Evolutionary conservation across 92 coral and sea anemone species (phyloP).

Genomic region (Phenganax subtilis): DNA sequence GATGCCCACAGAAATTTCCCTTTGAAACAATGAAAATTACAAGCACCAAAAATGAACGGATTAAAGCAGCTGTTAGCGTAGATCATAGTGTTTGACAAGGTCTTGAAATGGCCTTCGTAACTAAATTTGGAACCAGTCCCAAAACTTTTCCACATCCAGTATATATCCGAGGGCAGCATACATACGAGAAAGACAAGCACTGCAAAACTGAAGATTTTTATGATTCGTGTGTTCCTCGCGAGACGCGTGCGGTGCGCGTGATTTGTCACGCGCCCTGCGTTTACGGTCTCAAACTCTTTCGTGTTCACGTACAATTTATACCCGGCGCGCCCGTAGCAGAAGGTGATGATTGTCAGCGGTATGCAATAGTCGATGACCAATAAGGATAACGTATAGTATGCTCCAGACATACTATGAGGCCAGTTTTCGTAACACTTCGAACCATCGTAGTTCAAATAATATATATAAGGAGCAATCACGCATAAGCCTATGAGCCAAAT

Average conservation of each 20-base stretch:
- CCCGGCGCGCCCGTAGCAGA: constrained; percentile 62
- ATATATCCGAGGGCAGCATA: constrained; percentile 79
- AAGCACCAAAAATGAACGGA: constrained; percentile 91
- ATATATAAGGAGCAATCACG: constrained; percentile 70
- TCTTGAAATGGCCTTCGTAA: constrained; percentile 53
- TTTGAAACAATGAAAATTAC: constrained; percentile 53
- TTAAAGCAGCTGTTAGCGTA: constrained; percentile 82
- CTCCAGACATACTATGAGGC: constrained; percentile 49
- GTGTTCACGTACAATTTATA: constrained; percentile 66
- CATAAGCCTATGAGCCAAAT: constrained; percentile 67
- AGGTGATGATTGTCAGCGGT: constrained; percentile 60
- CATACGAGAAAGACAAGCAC: constrained; percentile 78
- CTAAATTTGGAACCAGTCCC: constrained; percentile 49
- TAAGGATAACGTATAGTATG: constrained; percentile 61
- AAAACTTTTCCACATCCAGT: constrained; percentile 87
- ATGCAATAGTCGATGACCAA: constrained; percentile 62
- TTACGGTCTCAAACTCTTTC: constrained; percentile 39
- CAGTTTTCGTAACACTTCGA: constrained; percentile 58
- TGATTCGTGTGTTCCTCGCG: constrained; percentile 66
- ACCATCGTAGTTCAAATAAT: constrained; percentile 53
- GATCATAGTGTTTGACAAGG: constrained; percentile 68
- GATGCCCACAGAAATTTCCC: neutral
- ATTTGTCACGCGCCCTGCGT: constrained; percentile 31
- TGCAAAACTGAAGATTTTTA: constrained; percentile 74
- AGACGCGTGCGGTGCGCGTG: constrained; percentile 46